phyloP scores from a whole-genome alignment of 2,113 vertebrate species.

The Macaca nemestrina region DNA sequence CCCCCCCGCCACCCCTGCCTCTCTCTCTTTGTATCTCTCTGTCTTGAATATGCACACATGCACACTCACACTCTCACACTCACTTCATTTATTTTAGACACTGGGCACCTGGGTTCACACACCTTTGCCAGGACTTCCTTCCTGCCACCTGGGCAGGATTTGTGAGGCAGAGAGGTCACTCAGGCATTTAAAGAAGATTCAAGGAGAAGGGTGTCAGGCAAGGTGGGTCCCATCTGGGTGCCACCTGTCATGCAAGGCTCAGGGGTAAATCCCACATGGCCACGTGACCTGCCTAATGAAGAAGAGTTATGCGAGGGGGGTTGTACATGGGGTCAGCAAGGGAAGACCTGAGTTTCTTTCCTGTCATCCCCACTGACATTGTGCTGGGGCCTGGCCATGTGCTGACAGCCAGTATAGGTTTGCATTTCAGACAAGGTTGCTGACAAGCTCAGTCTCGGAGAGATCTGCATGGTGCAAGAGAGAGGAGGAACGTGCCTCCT shows the following conservation, averaged over 20 bases:
- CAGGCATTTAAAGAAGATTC: neutral
- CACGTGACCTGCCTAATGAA: neutral
- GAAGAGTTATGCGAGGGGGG: neutral
- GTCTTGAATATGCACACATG: neutral
- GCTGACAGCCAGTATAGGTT: neutral
- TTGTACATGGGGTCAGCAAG: fast-evolving
- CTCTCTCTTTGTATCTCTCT: neutral
- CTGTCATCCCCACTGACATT: neutral
- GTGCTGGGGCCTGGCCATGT: neutral
- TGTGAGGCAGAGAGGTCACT: neutral
- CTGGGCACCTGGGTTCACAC: neutral
- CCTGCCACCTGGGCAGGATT: conserved; percentile 21
- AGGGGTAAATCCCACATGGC: neutral
- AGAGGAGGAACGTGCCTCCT: neutral
- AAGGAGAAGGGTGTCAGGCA: neutral
- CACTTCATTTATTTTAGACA: neutral
- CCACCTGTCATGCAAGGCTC: conserved; percentile 1
- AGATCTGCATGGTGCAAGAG: neutral
- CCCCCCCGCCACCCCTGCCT: neutral
- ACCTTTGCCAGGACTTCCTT: neutral
- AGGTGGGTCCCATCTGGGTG: neutral
- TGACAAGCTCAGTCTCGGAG: neutral
- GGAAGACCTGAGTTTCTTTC: neutral
- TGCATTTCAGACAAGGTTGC: neutral
- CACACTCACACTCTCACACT: neutral